Base-by-base conservation (phyloP, 2,113 vertebrate genomes). In the Paradoxurus hermaphroditus region DNA sequence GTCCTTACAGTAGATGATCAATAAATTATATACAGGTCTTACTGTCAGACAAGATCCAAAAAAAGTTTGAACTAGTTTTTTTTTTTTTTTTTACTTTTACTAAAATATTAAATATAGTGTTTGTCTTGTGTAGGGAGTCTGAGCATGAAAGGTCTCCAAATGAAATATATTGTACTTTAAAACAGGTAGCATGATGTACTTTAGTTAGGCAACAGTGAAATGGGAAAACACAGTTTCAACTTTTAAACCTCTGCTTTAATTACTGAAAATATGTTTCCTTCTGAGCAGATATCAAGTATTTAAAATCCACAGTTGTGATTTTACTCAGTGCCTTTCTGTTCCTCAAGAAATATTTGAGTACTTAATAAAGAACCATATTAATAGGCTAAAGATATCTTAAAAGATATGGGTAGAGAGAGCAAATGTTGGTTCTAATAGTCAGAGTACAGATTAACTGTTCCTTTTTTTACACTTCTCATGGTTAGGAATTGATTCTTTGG, bases 301-400 rank as follows among this genome's bases (percentile, higher is more conserved):
- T 77, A 82, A 90, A 59, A 6, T 77, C 75, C 34, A 73, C 10
- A 86, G 5, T 59, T 81, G 5, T 65, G 34, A 36, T 86, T 78
- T 93, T 92, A 82, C 72, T 96, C 1, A 90, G 7, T 63, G 15
- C 3, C 70, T 95, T 87, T 86, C 59, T 86, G 5, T 92, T 97
- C 23, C 16, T 77, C 8, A 86, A 94, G 29, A 7, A 96, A 39
- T 87, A 63, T 29, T 7, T 97, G 27, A 62, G 23, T 94, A 44
- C 75, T 31, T 79, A 73, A 70, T 90, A 56, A 73, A 77, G 56
- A 59, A 31, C 59, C 5, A 86, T 85, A 44, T 91, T 97, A 51
- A 25, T 39, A 63, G 9, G 56, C 13, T 16, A 63, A 34, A 93
- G 73, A 65, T 81, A 81, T 25, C 79, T 92, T 93, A 82, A 90